Base-by-base conservation (phyloP, 2,888 invertebrate species). In the Chymomyza fuscimana region DNA sequence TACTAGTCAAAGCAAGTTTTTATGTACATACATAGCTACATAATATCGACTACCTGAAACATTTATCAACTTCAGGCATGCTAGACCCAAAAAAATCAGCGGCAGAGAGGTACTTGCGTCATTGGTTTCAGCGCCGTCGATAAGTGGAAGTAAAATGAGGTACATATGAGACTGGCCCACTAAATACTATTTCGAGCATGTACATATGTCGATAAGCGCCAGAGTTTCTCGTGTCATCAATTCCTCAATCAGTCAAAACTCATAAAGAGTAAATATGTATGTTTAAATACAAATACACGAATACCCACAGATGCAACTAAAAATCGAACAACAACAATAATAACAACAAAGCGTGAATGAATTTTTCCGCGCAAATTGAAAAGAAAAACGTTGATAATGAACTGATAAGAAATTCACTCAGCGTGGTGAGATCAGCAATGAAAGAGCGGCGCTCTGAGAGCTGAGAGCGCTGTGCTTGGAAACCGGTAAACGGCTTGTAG, bases 361-460 rank as follows among this genome's bases (percentile, higher is more conserved):
- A 84, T 86, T 80, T 73, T 84, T 84, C 80, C 72, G 78, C 77
- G 80, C 87, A 86, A 84, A 87, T 87, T 80, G 79, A 87, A 84
- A 83, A 76, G 76, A 82, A 69, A 77, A 73, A 10, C 40, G 40
- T 12, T 76, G 86, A 87, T 85, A 87, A 46, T 46, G 40, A 46
- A 77, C 86, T 85, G 85, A 85, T 85, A 85, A 87, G 84, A 67
- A 63, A 67, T 59, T 29, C 16, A 60, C 60, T 60, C 16, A 15
- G 32, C n/a, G 60, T 60, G 32, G 60, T 60, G 60, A 60, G 60
- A 60, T 60, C 60, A 60, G 58, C 40, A 9, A 36, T 51, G 69
- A 32, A 32, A 32, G 32, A 69, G 77, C 69, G 63, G 15, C 40
- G 58, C 63, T 51, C 59, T 2, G 25, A 25, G 60, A 50, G n/a